phyloP scores from a whole-genome alignment of 2,888 invertebrate species.

The Nomada fabriciana region DNA sequence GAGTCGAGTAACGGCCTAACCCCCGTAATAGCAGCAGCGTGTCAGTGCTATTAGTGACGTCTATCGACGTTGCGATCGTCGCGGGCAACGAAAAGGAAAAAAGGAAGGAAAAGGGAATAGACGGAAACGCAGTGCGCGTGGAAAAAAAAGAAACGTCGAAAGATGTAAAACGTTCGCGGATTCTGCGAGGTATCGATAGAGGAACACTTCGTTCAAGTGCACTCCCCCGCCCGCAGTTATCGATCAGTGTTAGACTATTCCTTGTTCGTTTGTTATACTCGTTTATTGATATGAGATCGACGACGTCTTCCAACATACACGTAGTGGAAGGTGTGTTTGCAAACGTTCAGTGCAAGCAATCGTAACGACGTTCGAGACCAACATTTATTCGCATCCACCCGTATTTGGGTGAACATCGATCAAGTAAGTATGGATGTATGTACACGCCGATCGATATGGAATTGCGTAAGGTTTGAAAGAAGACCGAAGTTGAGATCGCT shows the following conservation, averaged over 20 bases:
- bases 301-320: slow-evolving; percentile 9
- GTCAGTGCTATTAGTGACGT: slow-evolving; percentile 78
- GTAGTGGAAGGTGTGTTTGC: slow-evolving; percentile 37
- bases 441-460: slow-evolving; percentile 54
- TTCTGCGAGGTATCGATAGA: slow-evolving; percentile 16
- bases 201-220: background rate
- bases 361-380: slow-evolving; percentile 65
- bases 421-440: slow-evolving; percentile 62
- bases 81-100: slow-evolving; percentile 7
- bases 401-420: slow-evolving; percentile 75
- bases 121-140: background rate
- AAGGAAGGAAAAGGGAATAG: background rate
- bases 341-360: slow-evolving; percentile 29
- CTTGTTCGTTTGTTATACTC: background rate
- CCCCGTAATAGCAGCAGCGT: slow-evolving; percentile 79
- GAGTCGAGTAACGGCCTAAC: slow-evolving; percentile 64
- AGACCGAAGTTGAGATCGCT: background rate
- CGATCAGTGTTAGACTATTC: background rate
- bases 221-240: background rate
- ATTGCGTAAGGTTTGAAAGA: slow-evolving; percentile 62
- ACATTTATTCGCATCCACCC: slow-evolving; percentile 72
- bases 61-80: slow-evolving; percentile 53
- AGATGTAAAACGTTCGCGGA: slow-evolving; percentile 46
- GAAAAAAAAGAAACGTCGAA: slow-evolving; percentile 7
- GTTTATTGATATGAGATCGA: slow-evolving; percentile 47